Conservation (phyloP, 2,888 invertebrate species). For the Campopleginae sp. region DNA sequence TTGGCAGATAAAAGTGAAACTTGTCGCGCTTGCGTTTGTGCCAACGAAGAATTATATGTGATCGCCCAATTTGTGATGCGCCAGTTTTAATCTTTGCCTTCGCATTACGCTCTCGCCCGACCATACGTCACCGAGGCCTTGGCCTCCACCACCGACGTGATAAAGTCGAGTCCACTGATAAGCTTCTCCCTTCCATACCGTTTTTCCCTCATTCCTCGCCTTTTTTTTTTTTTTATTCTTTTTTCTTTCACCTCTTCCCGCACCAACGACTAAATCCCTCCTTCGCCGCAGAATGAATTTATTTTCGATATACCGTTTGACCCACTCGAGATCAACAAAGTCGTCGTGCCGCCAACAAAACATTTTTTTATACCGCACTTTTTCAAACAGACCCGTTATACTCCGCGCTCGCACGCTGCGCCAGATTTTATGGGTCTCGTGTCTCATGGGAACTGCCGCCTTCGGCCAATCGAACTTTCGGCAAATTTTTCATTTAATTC, state of each 20-base stretch:
- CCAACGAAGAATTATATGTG: slow-evolving; percentile 1
- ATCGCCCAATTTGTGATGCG: slow-evolving; percentile 32
- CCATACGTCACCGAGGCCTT: slow-evolving; percentile 72
- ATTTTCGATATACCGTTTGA: slow-evolving; percentile 71
- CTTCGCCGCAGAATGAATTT: slow-evolving; percentile 14
- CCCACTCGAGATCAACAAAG: slow-evolving; percentile 70
- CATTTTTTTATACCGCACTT: not conserved
- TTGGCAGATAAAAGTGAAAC: slow-evolving; percentile 19
- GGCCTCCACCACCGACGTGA: slow-evolving; percentile 75
- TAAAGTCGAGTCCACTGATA: slow-evolving; percentile 74
- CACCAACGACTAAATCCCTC: not conserved
- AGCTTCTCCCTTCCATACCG: slow-evolving; percentile 53
- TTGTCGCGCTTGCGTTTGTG: not conserved
- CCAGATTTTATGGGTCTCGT: not conserved
- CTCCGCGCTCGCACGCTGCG: not conserved
- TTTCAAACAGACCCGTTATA: not conserved
- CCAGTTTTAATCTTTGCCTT: slow-evolving; percentile 54
- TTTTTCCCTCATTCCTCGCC: slow-evolving; percentile 9
- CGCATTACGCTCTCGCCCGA: slow-evolving; percentile 58
- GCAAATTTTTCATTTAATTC: not conserved
- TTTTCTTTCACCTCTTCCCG: slow-evolving; percentile 23
- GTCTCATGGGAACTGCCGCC: not conserved
- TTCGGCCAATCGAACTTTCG: not conserved
- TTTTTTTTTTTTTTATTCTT: slow-evolving; percentile 23
- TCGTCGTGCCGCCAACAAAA: slow-evolving; percentile 5